These are phyloP conservation scores for Sepiola atlantica DNA, from an alignment of 2,888 invertebrate genomes.

Conservation along the genomic window DNA sequence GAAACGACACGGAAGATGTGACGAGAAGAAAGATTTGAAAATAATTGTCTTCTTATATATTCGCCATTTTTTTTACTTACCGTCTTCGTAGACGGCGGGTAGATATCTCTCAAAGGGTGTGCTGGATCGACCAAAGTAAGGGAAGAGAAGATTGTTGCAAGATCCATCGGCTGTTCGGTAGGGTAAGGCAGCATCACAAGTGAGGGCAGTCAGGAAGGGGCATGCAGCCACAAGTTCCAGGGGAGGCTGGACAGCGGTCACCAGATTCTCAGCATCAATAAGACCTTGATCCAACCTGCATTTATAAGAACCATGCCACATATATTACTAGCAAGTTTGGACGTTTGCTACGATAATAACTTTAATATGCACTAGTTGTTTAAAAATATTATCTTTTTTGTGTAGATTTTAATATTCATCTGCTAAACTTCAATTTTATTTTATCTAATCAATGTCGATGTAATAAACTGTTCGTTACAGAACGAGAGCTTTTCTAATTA, in stretches of 20 bases:
- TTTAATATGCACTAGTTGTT: too few relatives aligned
- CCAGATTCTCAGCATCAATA: constrained; percentile 32
- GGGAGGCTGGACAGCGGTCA: constrained; percentile 24
- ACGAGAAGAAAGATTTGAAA: not conserved
- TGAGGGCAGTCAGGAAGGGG: not conserved
- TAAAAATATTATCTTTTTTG: too few relatives aligned
- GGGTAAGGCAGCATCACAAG: constrained; percentile 49
- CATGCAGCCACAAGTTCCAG: not conserved
- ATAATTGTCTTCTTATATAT: not conserved
- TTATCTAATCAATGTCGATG: too few relatives aligned
- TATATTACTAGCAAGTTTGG: too few relatives aligned
- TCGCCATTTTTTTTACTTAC: constrained; percentile 50
- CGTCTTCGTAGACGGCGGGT: constrained; percentile 56
- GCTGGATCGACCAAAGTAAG: constrained; percentile 56
- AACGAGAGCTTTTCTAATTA: too few relatives aligned
- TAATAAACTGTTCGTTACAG: too few relatives aligned
- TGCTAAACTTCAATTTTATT: too few relatives aligned
- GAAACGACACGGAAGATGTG: too few relatives aligned
- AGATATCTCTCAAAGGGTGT: constrained; percentile 58
- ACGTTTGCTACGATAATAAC: too few relatives aligned
- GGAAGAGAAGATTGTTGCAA: constrained; percentile 58
- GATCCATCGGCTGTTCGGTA: constrained; percentile 57
- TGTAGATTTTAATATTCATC: too few relatives aligned
- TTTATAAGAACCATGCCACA: not conserved
- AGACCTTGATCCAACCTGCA: constrained; percentile 6